Conservation (phyloP, 2,113 vertebrate genomes). For the Neopipo cinnamomea region DNA sequence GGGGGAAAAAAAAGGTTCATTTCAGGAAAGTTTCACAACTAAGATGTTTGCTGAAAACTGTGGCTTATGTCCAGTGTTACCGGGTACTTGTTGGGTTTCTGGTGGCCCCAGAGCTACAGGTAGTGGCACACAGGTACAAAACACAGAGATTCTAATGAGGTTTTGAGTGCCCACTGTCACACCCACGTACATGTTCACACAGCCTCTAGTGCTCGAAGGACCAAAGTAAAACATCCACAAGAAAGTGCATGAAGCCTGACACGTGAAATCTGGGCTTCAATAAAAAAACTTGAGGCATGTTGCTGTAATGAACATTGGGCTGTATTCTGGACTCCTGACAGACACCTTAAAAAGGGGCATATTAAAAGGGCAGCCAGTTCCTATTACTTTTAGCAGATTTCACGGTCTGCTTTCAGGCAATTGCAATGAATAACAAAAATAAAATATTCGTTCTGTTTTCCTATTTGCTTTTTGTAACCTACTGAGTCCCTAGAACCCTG, state of each 20-base stretch:
- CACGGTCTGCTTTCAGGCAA: slow-evolving; percentile 10
- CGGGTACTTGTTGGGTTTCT: background rate
- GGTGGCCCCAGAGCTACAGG: background rate
- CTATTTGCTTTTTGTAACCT: slow-evolving; percentile 15
- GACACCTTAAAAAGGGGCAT: background rate
- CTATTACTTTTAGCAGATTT: slow-evolving; percentile 13
- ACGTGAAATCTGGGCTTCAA: background rate
- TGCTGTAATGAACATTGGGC: background rate
- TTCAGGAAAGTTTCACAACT: background rate
- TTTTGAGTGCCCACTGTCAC: fast-evolving
- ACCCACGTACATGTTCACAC: fast-evolving
- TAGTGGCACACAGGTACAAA: too few species aligned
- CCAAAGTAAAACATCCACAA: background rate
- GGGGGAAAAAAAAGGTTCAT: background rate
- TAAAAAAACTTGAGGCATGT: background rate
- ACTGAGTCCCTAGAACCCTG: background rate
- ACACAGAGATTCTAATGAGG: fast-evolving
- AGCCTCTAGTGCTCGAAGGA: fast-evolving
- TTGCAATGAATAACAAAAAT: slow-evolving; percentile 1
- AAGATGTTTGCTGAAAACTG: background rate
- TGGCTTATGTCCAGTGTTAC: background rate
- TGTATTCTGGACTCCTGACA: background rate
- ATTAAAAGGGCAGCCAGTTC: background rate
- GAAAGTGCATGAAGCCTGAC: background rate
- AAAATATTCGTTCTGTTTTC: slow-evolving; percentile 27